Conservation (phyloP, 1,140 invertebrate genomes). For the Sipha flava region DNA sequence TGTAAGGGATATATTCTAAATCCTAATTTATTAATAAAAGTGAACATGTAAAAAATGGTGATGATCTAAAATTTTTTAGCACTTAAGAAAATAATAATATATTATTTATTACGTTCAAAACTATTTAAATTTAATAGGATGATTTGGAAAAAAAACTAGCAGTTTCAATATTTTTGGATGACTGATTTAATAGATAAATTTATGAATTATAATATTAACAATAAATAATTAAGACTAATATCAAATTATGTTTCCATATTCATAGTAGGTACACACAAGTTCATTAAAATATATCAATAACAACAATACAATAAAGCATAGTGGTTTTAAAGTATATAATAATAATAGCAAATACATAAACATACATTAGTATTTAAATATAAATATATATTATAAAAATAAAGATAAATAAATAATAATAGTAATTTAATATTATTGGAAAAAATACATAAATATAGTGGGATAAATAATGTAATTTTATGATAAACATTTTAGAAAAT, state of each 20-base stretch:
- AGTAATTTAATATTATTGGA: neutral
- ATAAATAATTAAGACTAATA: slow-evolving; percentile 10
- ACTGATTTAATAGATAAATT: neutral
- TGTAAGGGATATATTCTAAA: no score
- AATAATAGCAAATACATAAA: neutral
- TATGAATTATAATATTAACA: neutral
- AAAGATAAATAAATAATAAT: slow-evolving; percentile 18
- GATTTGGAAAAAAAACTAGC: neutral
- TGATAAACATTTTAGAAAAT: slow-evolving; percentile 11
- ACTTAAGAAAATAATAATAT: neutral
- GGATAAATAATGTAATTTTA: neutral
- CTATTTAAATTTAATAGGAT: neutral
- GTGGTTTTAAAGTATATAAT: neutral
- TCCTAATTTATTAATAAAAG: no score
- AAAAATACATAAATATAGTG: neutral
- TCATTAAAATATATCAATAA: slow-evolving; percentile 6
- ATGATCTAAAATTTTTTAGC: no score
- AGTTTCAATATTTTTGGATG: neutral
- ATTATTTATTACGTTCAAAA: neutral
- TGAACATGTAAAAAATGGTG: no score
- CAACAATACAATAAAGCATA: neutral
- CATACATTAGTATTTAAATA: neutral
- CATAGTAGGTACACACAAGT: neutral
- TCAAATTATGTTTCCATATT: neutral
- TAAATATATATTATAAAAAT: neutral